phyloP scores from a whole-genome alignment of 2,888 invertebrate genomes.

The Macroteleia sp. region DNA sequence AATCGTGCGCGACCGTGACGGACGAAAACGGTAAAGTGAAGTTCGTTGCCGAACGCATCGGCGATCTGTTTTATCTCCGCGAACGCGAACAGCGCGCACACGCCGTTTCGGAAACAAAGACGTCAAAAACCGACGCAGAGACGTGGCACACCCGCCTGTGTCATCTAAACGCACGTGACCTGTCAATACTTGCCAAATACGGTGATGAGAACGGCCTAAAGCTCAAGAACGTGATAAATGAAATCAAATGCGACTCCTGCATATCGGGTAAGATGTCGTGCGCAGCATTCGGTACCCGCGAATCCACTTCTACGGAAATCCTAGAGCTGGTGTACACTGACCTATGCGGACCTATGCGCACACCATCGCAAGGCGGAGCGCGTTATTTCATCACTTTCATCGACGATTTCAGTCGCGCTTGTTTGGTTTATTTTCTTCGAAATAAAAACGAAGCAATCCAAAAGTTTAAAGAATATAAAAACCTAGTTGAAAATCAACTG shows the following conservation, averaged over 20 bases:
- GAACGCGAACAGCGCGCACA: neutral
- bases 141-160: slow-evolving; percentile 28
- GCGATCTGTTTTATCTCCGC: slow-evolving; percentile 16
- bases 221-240: neutral
- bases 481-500: slow-evolving; percentile 49
- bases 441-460: slow-evolving; percentile 27
- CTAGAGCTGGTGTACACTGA: neutral
- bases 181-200: slow-evolving; percentile 6
- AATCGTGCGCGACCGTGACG: slow-evolving; percentile 1
- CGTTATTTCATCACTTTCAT: neutral
- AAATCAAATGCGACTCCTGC: slow-evolving; percentile 3
- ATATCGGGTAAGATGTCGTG: slow-evolving; percentile 2
- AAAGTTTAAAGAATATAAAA: slow-evolving; percentile 48
- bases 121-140: neutral
- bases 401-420: neutral
- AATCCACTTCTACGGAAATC: neutral
- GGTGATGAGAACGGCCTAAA: slow-evolving; percentile 7
- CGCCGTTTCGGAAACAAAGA: slow-evolving; percentile 37
- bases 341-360: neutral
- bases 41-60: slow-evolving; percentile 22
- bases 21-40: neutral
- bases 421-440: neutral
- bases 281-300: slow-evolving; percentile 16
- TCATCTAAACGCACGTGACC: slow-evolving; percentile 20
- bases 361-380: neutral